Base-by-base conservation (phyloP, 2,797 vertebrate genomes). In the Spinibarbus caldwelli region DNA sequence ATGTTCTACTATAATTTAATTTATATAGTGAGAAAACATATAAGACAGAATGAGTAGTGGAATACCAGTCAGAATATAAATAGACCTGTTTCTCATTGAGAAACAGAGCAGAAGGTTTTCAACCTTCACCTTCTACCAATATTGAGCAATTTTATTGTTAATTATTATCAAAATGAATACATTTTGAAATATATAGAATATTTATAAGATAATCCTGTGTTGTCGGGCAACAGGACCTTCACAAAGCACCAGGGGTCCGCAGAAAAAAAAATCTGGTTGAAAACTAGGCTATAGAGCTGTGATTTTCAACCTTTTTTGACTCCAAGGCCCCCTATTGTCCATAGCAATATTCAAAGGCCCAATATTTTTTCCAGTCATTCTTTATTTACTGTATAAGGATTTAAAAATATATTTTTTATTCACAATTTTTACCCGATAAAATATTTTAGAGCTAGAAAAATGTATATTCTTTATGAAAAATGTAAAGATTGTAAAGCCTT, bases 141-240 rank as follows among this genome's bases (percentile, higher is more conserved):
- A 5, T 5, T 19, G 21, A 38, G 23, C 15, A 9, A 36, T 10
- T 77, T 3, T 26, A 41, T 77, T 77, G 52, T n/a, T 57, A 26
- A 26, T 77, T 38, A 0, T n/a, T 14, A 23, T 52, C 36, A 1
- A n/a, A 54, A 76, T 7, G 2, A 34, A 54, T 36, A 4, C 2
- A 38, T 59, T 57, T 76, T 36, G 11, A 76, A 76, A 54, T 76
- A n/a, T 36, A 76, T 49, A 31, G 21, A 70, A 38, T 19, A 76
- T 54, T 76, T 76, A 6, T 76, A 76, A 52, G 31, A 34, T 7
- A 57, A 17, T n/a, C 21, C 5, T n/a, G n/a, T n/a, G n/a, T n/a
- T n/a, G n/a, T n/a, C n/a, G n/a, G n/a, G n/a, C n/a, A n/a, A n/a
- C n/a, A n/a, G n/a, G n/a, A n/a, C n/a, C n/a, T 59, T 78, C 15